Conservation (phyloP, 2,888 invertebrate genomes). For the Lochmaea crataegi region DNA sequence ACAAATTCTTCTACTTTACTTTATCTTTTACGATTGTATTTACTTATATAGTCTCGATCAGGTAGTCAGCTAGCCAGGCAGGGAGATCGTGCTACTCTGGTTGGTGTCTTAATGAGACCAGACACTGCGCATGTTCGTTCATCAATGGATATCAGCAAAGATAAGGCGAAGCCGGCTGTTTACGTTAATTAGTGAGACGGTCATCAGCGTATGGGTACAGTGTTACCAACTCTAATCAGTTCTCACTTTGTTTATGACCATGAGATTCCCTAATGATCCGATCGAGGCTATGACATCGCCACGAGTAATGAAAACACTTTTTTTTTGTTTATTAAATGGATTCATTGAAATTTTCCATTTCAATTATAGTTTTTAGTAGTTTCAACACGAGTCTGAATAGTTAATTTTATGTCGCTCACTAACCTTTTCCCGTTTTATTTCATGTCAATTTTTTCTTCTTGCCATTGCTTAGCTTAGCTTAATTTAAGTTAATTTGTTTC, state of each 20-base stretch:
- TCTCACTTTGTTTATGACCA: slow-evolving; percentile 34
- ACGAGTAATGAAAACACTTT: background rate
- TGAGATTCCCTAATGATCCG: background rate
- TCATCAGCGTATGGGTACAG: slow-evolving; percentile 39
- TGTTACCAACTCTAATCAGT: slow-evolving; percentile 41
- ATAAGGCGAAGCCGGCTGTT: slow-evolving; percentile 51
- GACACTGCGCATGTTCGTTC: slow-evolving; percentile 62
- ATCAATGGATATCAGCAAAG: slow-evolving; percentile 59
- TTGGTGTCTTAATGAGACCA: slow-evolving; percentile 64
- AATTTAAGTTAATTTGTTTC: no score
- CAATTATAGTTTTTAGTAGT: no score
- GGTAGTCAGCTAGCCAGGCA: slow-evolving; percentile 12
- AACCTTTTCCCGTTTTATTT: no score
- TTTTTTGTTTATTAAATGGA: background rate
- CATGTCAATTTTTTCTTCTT: no score
- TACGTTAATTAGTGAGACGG: slow-evolving; percentile 54
- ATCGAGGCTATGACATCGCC: slow-evolving; percentile 1
- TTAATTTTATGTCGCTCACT: no score
- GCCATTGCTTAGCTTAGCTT: no score
- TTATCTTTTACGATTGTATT: slow-evolving; percentile 7
- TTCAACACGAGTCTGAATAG: no score
- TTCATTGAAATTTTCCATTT: background rate
- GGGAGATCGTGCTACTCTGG: slow-evolving; percentile 31
- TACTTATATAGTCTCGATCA: background rate
- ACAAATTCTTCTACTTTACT: background rate